Conservation (phyloP, 2,888 invertebrate species). For the Coleophora flavipennella region DNA sequence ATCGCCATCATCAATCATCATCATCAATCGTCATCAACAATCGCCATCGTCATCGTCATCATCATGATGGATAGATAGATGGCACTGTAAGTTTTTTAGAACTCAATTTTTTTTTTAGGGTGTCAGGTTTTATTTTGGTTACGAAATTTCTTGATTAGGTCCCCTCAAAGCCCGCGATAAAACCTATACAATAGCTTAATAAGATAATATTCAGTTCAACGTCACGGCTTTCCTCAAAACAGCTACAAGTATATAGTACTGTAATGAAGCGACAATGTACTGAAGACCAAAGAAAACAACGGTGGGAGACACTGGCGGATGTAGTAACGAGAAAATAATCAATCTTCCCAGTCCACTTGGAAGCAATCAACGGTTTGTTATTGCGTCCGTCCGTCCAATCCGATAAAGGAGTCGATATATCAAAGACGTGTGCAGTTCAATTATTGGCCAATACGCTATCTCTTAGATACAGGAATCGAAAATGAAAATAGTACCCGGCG, state of each 20-base stretch:
- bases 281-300: slow-evolving; percentile 38
- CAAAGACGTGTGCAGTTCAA: slow-evolving; percentile 69
- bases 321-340: slow-evolving; percentile 67
- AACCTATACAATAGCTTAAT: too few relatives aligned
- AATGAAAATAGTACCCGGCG: slow-evolving; percentile 55
- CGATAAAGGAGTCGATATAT: slow-evolving; percentile 70
- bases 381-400: slow-evolving; percentile 69
- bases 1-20: too few relatives aligned
- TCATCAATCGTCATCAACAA: too few relatives aligned
- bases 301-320: slow-evolving; percentile 25
- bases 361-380: slow-evolving; percentile 71
- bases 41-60: too few relatives aligned
- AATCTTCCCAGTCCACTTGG: slow-evolving; percentile 66
- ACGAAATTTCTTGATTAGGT: too few relatives aligned
- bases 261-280: slow-evolving; percentile 18
- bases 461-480: slow-evolving; percentile 55
- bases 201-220: too few relatives aligned
- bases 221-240: too few relatives aligned
- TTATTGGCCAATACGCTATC: slow-evolving; percentile 64
- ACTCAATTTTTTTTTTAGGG: too few relatives aligned
- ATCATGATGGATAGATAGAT: too few relatives aligned
- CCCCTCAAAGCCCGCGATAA: too few relatives aligned
- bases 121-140: too few relatives aligned
- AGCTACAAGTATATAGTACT: not conserved
- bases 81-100: too few relatives aligned